Conservation (phyloP, 2,888 invertebrate species). For the Phytoseiulus persimilis region DNA sequence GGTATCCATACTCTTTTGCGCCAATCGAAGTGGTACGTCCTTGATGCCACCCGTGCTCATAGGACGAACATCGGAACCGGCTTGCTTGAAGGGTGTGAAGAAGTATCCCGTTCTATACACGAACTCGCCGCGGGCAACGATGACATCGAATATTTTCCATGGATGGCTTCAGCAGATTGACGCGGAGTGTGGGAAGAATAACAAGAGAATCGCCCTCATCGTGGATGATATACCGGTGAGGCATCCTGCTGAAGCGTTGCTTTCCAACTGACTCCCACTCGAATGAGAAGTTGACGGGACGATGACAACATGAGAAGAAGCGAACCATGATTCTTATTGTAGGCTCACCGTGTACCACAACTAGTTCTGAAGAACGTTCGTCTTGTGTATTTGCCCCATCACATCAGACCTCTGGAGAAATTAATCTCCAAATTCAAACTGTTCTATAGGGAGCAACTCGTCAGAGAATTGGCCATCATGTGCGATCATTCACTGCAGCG, state of each 20-base stretch:
- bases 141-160: constrained; percentile 24
- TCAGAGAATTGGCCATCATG: constrained; percentile 6
- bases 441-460: constrained; percentile 24
- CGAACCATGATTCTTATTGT: background rate
- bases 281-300: no score
- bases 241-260: background rate
- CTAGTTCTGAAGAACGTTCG: constrained; percentile 13
- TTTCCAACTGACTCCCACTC: no score
- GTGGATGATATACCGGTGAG: constrained; percentile 24
- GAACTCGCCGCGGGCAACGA: constrained; percentile 18
- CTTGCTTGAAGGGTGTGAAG: constrained; percentile 21
- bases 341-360: constrained; percentile 25
- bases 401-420: constrained; percentile 7
- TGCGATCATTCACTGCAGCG: constrained; percentile 23
- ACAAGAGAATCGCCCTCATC: constrained; percentile 30
- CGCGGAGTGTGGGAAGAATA: constrained; percentile 1
- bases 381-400: background rate
- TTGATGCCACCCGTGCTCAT: constrained; percentile 33
- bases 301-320: background rate
- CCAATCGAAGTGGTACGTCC: constrained; percentile 11
- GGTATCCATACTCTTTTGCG: constrained; percentile 18
- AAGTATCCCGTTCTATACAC: constrained; percentile 33
- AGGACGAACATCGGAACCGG: constrained; percentile 17
- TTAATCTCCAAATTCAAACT: constrained; percentile 29
- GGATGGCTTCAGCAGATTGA: constrained; percentile 28